phyloP scores from a whole-genome alignment of 2,797 vertebrate genomes.

The Sylvilagus floridanus region DNA sequence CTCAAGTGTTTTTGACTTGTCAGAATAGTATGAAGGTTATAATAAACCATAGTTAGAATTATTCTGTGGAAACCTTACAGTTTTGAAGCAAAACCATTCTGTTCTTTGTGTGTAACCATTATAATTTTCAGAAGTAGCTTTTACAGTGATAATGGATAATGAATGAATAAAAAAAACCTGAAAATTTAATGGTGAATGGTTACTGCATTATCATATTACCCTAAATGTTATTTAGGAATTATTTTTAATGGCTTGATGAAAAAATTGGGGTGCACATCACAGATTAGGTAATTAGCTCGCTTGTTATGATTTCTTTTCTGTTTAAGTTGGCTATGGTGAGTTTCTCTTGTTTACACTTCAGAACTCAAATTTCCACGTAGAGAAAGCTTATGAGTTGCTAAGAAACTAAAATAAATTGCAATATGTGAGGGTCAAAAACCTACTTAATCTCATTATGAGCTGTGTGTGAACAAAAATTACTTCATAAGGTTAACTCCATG shows the following conservation, averaged over 20 bases:
- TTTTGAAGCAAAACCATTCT: background rate
- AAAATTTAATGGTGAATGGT: background rate
- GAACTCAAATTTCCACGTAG: background rate
- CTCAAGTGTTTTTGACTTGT: background rate
- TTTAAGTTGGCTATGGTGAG: background rate
- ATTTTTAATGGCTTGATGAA: background rate
- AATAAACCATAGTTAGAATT: background rate
- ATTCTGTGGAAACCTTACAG: background rate
- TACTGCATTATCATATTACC: background rate
- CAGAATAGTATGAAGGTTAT: background rate
- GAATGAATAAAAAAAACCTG: background rate
- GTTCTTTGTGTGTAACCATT: background rate
- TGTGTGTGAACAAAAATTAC: background rate
- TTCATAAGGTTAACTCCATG: background rate
- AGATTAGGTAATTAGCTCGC: background rate
- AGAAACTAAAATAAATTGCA: conserved; percentile 13
- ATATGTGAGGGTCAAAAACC: background rate
- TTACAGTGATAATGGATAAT: background rate
- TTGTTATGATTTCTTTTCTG: background rate
- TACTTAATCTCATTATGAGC: background rate
- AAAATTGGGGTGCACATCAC: background rate
- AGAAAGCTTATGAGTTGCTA: background rate
- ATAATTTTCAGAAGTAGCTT: background rate
- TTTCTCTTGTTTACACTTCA: background rate
- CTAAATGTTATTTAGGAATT: background rate